Base-by-base conservation (phyloP, 2,113 vertebrate species). In the Ailurus styani region DNA sequence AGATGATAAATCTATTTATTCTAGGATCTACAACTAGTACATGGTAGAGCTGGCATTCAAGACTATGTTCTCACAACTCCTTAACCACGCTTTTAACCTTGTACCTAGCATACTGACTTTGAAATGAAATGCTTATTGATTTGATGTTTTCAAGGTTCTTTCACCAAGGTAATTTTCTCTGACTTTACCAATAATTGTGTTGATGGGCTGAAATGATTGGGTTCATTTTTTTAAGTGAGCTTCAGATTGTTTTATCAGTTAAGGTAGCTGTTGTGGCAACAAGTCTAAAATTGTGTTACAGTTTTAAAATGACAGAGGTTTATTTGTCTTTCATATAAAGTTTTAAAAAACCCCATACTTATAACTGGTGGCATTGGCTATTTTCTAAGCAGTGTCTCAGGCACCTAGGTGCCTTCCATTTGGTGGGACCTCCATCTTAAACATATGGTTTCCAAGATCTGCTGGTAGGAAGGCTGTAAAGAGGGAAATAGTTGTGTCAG, bases 121-220 rank as follows among this genome's bases (percentile, higher is more conserved):
- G 42, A 93, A 70, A 45, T 70, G 62, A 93, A 68, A 84, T 95
- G 42, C 47, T 91, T 79, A 68, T 34, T 89, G 75, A 60, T 90
- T 88, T 88, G 62, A 75, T 70, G 11, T 94, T 94, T 87, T 90
- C 82, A 94, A 60, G 45, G 0, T 57, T 95, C 55, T 85, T 96
- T 96, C 14, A 83, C 77, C 45, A 90, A 60, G 12, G 25, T 64
- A 75, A 37, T 83, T 47, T 93, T 82, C 11, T 96, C 70, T 91
- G 18, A 87, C 31, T 68, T 89, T 75, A 45, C n/a, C 9, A 40
- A 50, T 87, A 93, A 77, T 70, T 94, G 29, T 60, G 25, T 57
- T 87, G 64, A 93, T 95, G 81, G 92, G 17, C 66, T 82, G 12
- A 96, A 93, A 91, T 78, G 12, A 89, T 64, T 93, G 55, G 34